These are phyloP conservation scores for Eupeodes corollae DNA, from an alignment of 1,140 invertebrate species.

Conservation along the genomic window DNA sequence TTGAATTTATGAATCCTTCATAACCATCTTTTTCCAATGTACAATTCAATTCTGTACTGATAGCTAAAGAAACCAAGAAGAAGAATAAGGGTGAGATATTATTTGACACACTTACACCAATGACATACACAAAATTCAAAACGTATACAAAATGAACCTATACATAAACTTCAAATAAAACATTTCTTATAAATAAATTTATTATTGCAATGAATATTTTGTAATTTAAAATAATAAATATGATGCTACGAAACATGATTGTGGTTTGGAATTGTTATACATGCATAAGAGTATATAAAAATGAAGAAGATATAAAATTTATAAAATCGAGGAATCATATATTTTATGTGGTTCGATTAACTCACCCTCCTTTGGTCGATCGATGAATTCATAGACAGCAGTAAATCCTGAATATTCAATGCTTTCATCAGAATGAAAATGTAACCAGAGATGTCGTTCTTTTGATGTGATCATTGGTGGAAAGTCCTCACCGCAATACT, in stretches of 20 bases:
- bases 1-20: conserved; percentile 30
- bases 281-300: no score
- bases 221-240: no score
- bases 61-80: conserved; percentile 7
- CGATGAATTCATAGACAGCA: conserved; percentile 59
- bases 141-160: no score
- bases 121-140: not conserved
- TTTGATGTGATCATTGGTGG: conserved; percentile 66
- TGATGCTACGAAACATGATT: no score
- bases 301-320: no score
- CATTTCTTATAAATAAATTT: no score
- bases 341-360: not conserved
- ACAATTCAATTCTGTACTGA: conserved; percentile 33
- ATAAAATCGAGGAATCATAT: no score
- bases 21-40: conserved; percentile 25
- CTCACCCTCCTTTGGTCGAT: conserved; percentile 42
- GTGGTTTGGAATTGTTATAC: no score
- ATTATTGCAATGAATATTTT: no score
- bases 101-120: not conserved
- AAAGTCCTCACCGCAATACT: conserved; percentile 64
- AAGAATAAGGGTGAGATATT: not conserved
- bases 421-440: conserved; percentile 73
- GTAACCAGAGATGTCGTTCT: conserved; percentile 67
- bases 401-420: conserved; percentile 74
- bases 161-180: no score